Base-by-base conservation (phyloP, 2,113 vertebrate species). In the Seriola dumerili region DNA sequence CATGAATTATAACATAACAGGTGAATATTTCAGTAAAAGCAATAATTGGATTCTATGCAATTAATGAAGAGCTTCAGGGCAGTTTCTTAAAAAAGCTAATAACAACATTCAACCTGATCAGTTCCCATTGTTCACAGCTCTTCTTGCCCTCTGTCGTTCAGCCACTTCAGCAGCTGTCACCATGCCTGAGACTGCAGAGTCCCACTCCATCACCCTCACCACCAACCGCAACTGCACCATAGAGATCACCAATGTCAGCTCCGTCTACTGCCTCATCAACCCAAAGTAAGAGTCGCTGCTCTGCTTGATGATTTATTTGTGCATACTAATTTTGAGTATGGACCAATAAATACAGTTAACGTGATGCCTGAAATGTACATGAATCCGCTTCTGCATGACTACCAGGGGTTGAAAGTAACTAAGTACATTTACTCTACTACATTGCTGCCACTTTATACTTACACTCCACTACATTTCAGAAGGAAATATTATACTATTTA, bases 161-260 rank as follows among this genome's bases (percentile, higher is more conserved):
- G 61, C 16, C 19, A 0, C 21, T 11, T 40, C 76, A 78, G 50
- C 69, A 48, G 68, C 55, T 32, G 8, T 1, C 85, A 78, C 5
- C 84, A 95, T 94, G 93, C 4, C 81, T 0, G 85, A 94, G 36
- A 91, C 70, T 0, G 94, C 93, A 55, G 93, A 94, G 32, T 9
- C 87, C 8, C 91, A 94, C 70, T 59, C 90, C 4, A 0, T 8
- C 71, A 9, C 17, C 14, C 32, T 94, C 3, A 72, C 88, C 80
- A 93, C 93, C 83, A 95, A 94, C 87, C 92, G 93, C 59, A 91
- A 92, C 88, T 94, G 93, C 61, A 88, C 87, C 38, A 10, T 95
- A 0, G 91, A 94, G 90, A 80, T 94, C 70, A 84, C 71, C 72
- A 95, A 94, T 5, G 1, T 91, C 50, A 94, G 80, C 76, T 0